Base-by-base conservation (phyloP, 2,797 vertebrate species). In the Oreonectes daqikongensis region DNA sequence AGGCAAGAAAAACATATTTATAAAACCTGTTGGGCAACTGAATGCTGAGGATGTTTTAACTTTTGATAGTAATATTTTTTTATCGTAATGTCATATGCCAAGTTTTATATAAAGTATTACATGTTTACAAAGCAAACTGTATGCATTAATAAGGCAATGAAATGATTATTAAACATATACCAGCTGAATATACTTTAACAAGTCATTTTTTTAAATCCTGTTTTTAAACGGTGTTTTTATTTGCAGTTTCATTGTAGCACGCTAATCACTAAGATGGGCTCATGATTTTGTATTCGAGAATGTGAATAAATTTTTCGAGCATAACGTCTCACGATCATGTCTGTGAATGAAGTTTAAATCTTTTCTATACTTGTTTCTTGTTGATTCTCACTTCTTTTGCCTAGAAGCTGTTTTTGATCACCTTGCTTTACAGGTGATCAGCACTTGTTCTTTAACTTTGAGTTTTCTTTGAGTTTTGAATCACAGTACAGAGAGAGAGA, bases 61-160 rank as follows among this genome's bases (percentile, higher is more conserved):
- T 50, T 66, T 35, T 30, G 26, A 38, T 32, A 48, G 6, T 26
- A 22, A 15, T 35, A 5, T 35, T 38, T 53, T 57, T 57, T 73
- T 72, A 64, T 64, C 26, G 11, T 28, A 73, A 72, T 22, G 72
- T 44, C 38, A 28, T 28, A 20, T 67, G 50, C 63, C 61, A 66
- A 75, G 72, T 67, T 67, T 75, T 75, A 46, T 57, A 67, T 57
- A 5, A 75, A 48, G 22, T 22, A 32, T 65, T 65, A 24, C 9
- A 4, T 50, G 61, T 80, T 72, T 80, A 76, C 67, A 75, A 57
- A 70, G 32, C 46, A 26, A 64, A 70, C 46, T 26, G 15, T 50
- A 63, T 11, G 1, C 44, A 38, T 40, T 46, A 57, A 18, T 46
- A 32, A 15, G 5, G n/a, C 28, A 24, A 40, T 52, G 60, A 5